Conservation (phyloP, 2,113 vertebrate genomes). For the Ceyx margarethae region DNA sequence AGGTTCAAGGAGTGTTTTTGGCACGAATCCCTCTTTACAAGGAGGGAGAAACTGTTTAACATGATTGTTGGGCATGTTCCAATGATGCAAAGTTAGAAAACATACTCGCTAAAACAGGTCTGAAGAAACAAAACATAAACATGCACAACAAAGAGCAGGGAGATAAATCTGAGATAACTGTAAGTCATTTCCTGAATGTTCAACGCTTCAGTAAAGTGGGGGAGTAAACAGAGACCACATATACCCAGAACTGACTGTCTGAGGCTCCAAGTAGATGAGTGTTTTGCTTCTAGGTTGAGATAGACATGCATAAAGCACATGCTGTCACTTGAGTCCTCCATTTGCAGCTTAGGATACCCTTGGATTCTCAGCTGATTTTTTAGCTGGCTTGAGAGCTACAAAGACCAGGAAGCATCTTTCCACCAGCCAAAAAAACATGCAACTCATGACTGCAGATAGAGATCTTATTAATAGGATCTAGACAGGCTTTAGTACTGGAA, state of each 20-base stretch:
- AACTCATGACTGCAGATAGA: neutral
- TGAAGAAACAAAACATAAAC: slow-evolving; percentile 34
- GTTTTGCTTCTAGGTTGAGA: neutral
- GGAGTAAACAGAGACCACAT: neutral
- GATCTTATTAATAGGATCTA: neutral
- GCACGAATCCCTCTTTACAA: neutral
- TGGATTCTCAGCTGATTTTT: neutral
- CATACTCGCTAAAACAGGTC: slow-evolving; percentile 23
- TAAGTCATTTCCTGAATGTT: slow-evolving; percentile 4
- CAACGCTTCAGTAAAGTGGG: neutral
- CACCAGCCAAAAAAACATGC: neutral
- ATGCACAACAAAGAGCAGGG: neutral
- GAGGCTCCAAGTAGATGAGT: neutral
- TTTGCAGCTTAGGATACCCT: neutral
- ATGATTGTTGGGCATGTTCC: slow-evolving; percentile 43
- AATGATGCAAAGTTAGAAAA: slow-evolving; percentile 39
- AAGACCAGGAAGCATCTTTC: neutral
- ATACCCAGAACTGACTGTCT: neutral
- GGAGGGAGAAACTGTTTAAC: neutral
- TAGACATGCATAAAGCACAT: neutral
- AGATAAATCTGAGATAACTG: slow-evolving; percentile 32
- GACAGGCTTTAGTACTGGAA: neutral
- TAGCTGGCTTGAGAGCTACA: neutral
- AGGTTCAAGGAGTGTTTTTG: slow-evolving; percentile 27
- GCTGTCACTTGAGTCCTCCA: neutral